Conservation (phyloP, 1,140 invertebrate genomes). For the Drosophila tsacasi region DNA sequence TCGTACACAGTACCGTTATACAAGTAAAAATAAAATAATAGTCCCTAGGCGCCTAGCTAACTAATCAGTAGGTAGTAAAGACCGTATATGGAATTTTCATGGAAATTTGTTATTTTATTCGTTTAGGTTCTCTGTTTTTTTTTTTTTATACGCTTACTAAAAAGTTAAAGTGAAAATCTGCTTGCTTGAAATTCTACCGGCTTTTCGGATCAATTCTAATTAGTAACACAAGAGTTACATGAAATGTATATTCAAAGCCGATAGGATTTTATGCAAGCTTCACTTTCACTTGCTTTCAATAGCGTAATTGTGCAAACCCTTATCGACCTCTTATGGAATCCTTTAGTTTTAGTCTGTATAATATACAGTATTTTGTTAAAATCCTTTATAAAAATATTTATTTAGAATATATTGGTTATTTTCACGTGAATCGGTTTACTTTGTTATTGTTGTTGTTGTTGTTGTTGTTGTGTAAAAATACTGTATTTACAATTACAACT, state of each 20-base stretch:
- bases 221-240: background rate
- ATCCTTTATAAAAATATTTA: slow-evolving; percentile 77
- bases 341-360: slow-evolving; percentile 64
- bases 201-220: background rate
- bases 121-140: slow-evolving; percentile 14
- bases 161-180: slow-evolving; percentile 21
- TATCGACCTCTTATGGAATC: slow-evolving; percentile 62
- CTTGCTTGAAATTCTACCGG: slow-evolving; percentile 6
- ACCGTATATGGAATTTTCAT: slow-evolving; percentile 61
- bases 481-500: slow-evolving; percentile 81
- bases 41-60: slow-evolving; percentile 49
- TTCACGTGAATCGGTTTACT: slow-evolving; percentile 43
- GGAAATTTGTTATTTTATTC: slow-evolving; percentile 51
- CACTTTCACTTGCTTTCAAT: slow-evolving; percentile 3
- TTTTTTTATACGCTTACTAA: slow-evolving; percentile 45
- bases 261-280: slow-evolving; percentile 11
- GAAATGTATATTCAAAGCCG: background rate
- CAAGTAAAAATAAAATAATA: slow-evolving; percentile 54
- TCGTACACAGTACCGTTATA: slow-evolving; percentile 68
- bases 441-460: slow-evolving; percentile 24
- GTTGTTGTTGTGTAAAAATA: slow-evolving; percentile 73
- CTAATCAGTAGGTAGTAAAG: slow-evolving; percentile 61
- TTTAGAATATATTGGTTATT: slow-evolving; percentile 65
- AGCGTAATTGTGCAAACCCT: slow-evolving; percentile 37
- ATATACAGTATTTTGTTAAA: slow-evolving; percentile 58